A percentile compares a stretch with the other conserved stretches of the same genome.
Conservation (phyloP, 2,113 vertebrate species). For the Pedionomus torquatus region DNA sequence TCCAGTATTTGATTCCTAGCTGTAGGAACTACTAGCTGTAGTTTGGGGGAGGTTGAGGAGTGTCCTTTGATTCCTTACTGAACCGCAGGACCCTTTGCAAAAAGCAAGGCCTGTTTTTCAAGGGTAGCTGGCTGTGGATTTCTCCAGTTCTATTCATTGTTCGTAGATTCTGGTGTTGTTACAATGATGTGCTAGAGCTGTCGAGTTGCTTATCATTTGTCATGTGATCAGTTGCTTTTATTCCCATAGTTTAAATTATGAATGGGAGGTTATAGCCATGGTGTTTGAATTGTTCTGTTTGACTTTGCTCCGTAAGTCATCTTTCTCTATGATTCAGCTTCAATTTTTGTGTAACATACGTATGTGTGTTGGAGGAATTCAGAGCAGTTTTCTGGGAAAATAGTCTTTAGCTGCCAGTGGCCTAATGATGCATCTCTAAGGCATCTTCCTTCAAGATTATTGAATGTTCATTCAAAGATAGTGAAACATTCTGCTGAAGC, state of each 20-base stretch:
- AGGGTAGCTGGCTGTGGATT: neutral
- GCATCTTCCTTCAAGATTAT: neutral
- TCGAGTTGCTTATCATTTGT: neutral
- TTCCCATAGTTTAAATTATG: neutral
- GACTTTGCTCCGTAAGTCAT: neutral
- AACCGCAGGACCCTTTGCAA: neutral
- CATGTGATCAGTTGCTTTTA: neutral
- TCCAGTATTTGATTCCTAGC: neutral
- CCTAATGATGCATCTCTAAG: neutral
- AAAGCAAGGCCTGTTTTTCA: neutral
- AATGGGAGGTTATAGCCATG: neutral
- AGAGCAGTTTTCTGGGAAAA: conserved; percentile 46
- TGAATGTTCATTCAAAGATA: neutral
- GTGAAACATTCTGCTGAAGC: neutral
- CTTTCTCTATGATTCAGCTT: neutral
- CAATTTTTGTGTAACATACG: neutral
- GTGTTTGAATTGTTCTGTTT: neutral
- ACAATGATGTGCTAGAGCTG: neutral
- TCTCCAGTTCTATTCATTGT: neutral
- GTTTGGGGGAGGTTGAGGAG: neutral
- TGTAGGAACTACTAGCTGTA: too few relatives aligned
- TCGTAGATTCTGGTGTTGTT: neutral
- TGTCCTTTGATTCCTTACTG: neutral
- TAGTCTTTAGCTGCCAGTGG: neutral
- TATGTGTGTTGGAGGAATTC: neutral